Evolutionary conservation across 2,888 invertebrate genomes (phyloP).

Genomic region (Drosophila bunnanda): DNA sequence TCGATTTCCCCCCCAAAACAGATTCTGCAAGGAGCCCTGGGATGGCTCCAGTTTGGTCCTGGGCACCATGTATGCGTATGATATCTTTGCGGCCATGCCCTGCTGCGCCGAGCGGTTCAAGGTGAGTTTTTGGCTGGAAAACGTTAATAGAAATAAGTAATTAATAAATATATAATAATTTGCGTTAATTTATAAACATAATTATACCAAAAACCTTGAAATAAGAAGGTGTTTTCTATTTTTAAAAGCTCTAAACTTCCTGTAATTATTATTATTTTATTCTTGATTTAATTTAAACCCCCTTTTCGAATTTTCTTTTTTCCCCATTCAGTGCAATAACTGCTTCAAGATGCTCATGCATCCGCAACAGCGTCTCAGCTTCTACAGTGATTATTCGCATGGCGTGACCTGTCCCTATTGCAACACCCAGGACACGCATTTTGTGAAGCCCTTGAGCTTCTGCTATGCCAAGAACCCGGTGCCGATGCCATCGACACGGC

Average conservation of each 20-base stretch:
- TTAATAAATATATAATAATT: not conserved
- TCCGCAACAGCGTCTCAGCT: constrained; percentile 93
- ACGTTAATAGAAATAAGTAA: not conserved
- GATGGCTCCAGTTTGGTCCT: constrained; percentile 96
- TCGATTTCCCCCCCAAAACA: constrained; percentile 34
- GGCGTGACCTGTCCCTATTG: constrained; percentile 96
- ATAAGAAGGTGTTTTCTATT: not conserved
- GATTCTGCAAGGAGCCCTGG: constrained; percentile 94
- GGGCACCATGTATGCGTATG: constrained; percentile 99
- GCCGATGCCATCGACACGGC: constrained; percentile 88
- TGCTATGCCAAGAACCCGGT: constrained; percentile 92
- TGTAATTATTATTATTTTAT: not conserved
- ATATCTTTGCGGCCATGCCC: constrained; percentile 98
- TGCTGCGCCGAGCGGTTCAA: constrained; percentile 97
- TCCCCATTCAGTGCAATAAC: constrained; percentile 91
- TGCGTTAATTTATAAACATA: no score
- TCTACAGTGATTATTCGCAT: constrained; percentile 97
- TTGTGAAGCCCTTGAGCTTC: constrained; percentile 94
- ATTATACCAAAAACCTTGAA: not conserved
- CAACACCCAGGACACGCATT: constrained; percentile 95
- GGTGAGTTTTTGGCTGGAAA: constrained; percentile 86
- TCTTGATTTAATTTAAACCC: not conserved
- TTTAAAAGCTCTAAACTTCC: no score
- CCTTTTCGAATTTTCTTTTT: not conserved
- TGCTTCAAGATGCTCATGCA: constrained; percentile 95